A percentile compares a stretch with the other conserved stretches of the same genome.
Conservation (phyloP, 2,888 invertebrate genomes). For the Erynnis tages region DNA sequence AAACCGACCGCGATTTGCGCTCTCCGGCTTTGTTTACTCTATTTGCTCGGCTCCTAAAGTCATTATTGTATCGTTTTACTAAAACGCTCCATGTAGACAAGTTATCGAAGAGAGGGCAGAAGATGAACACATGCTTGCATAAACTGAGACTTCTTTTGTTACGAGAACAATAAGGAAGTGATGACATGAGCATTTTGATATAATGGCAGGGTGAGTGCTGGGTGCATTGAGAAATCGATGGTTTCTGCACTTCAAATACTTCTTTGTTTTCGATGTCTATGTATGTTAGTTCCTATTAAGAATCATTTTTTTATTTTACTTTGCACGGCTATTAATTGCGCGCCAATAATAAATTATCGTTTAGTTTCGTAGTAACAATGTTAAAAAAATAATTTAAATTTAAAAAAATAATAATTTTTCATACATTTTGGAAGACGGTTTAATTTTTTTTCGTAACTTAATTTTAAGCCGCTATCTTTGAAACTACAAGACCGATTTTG, state of each 20-base stretch:
- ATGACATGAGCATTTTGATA: constrained; percentile 26
- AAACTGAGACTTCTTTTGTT: constrained; percentile 27
- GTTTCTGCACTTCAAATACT: constrained; percentile 15
- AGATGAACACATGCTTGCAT: constrained; percentile 25
- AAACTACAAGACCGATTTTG: too few species aligned
- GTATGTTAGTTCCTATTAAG: not conserved
- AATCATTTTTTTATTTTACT: too few species aligned
- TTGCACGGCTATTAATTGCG: not conserved
- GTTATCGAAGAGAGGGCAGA: constrained; percentile 16
- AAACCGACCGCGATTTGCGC: constrained; percentile 57
- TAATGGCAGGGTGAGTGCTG: constrained; percentile 22
- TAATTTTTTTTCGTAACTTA: too few species aligned
- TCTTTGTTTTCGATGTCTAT: constrained; percentile 1
- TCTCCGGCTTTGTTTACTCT: constrained; percentile 56
- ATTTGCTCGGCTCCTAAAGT: constrained; percentile 53
- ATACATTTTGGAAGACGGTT: too few species aligned
- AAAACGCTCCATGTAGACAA: constrained; percentile 28
- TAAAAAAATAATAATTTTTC: too few species aligned
- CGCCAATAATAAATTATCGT: too few species aligned
- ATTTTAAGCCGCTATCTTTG: too few species aligned
- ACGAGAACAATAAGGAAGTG: constrained; percentile 27
- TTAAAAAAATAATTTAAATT: too few species aligned
- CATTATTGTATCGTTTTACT: constrained; percentile 45
- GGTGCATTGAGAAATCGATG: constrained; percentile 26
- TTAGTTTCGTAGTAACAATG: too few species aligned